These are phyloP conservation scores for Heliconius congener DNA, from an alignment of 1,140 invertebrate species.

Conservation along the genomic window DNA sequence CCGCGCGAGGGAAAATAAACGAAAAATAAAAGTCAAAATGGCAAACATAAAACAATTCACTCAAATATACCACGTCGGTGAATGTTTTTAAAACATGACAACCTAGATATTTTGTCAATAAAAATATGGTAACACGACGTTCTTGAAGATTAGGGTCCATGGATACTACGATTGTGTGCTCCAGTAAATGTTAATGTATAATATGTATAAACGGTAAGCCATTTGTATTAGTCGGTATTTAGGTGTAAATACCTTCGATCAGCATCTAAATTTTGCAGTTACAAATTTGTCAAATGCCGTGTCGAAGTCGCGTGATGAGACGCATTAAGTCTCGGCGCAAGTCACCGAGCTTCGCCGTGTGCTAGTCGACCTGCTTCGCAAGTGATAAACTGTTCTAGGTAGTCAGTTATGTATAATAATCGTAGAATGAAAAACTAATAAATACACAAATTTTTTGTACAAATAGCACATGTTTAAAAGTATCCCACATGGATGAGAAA, in stretches of 20 bases:
- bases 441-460: not conserved
- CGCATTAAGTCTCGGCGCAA: slow-evolving; percentile 60
- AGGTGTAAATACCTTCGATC: slow-evolving; percentile 6
- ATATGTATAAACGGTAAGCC: not conserved
- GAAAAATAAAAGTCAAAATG: slow-evolving; percentile 81
- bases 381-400: slow-evolving; percentile 56
- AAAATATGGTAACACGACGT: not conserved
- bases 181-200: not conserved
- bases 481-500: not conserved
- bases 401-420: not conserved
- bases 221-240: not conserved
- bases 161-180: not conserved
- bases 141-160: not conserved
- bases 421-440: not conserved
- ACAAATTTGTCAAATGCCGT: slow-evolving; percentile 60
- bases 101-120: slow-evolving; percentile 1
- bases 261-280: slow-evolving; percentile 26
- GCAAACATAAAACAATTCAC: slow-evolving; percentile 79
- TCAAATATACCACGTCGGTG: slow-evolving; percentile 64
- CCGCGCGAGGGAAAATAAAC: slow-evolving; percentile 79
- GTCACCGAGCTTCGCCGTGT: slow-evolving; percentile 48
- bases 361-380: slow-evolving; percentile 54
- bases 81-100: slow-evolving; percentile 64
- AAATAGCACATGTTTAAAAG: not conserved
- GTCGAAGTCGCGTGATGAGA: slow-evolving; percentile 63